These are phyloP conservation scores for Aphelinus atriplicis DNA, from an alignment of 1,140 invertebrate genomes.

Conservation along the genomic window DNA sequence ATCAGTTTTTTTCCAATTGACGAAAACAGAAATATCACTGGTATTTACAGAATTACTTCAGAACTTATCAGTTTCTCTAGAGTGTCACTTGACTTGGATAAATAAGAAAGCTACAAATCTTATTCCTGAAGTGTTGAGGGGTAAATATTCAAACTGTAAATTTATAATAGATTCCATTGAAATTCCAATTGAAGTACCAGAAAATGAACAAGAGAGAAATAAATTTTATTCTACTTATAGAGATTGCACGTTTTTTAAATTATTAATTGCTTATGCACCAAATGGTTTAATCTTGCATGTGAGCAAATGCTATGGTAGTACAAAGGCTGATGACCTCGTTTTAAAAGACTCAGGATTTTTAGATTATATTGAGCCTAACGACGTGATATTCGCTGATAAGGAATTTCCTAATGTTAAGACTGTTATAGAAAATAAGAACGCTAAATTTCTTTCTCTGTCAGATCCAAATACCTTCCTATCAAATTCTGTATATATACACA, in stretches of 20 bases:
- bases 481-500: neutral
- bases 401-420: neutral
- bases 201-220: neutral
- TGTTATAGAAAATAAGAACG: neutral
- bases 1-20: no score
- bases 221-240: slow-evolving; percentile 2
- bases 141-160: neutral
- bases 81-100: neutral
- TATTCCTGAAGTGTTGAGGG: neutral
- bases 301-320: neutral
- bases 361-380: neutral
- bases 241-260: neutral
- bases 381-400: neutral
- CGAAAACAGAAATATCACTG: no score
- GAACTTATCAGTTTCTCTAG: neutral
- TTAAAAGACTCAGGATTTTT: neutral
- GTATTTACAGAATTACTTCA: neutral
- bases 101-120: neutral
- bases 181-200: slow-evolving; percentile 4
- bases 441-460: neutral
- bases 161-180: slow-evolving; percentile 1
- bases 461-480: neutral
- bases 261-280: slow-evolving; percentile 6
- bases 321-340: neutral
- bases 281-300: neutral